A percentile compares a stretch with the other conserved stretches of the same genome.
These are phyloP conservation scores for Diachrysia chrysitis DNA, from an alignment of 2,888 invertebrate species.

Conservation along the genomic window DNA sequence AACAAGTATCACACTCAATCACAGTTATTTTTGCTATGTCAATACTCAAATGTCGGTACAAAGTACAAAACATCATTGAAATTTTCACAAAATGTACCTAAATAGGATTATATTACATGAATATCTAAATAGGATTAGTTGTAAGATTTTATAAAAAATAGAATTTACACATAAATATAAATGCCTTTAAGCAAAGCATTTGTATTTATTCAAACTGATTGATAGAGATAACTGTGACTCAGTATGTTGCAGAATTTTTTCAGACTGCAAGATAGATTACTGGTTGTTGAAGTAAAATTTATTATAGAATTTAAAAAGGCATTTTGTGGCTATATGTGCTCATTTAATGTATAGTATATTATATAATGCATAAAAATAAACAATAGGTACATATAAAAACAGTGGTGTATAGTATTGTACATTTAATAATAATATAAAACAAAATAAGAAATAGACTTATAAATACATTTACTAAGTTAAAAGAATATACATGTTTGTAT, in stretches of 20 bases:
- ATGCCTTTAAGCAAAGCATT: too few relatives aligned
- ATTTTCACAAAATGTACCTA: too few relatives aligned
- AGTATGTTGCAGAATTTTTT: not conserved
- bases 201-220: too few relatives aligned
- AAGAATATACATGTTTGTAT: slow-evolving; percentile 54
- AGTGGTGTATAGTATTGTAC: slow-evolving; percentile 64
- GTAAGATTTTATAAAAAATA: too few relatives aligned
- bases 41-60: too few relatives aligned
- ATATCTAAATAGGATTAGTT: too few relatives aligned
- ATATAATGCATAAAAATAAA: slow-evolving; percentile 25
- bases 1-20: too few relatives aligned
- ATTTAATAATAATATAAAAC: slow-evolving; percentile 60
- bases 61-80: too few relatives aligned
- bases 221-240: too few relatives aligned
- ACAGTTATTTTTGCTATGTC: too few relatives aligned
- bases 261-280: not conserved
- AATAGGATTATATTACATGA: too few relatives aligned
- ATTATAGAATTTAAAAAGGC: slow-evolving; percentile 12
- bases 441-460: slow-evolving; percentile 76
- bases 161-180: too few relatives aligned
- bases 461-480: slow-evolving; percentile 75
- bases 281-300: not conserved
- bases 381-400: slow-evolving; percentile 54
- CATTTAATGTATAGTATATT: slow-evolving; percentile 36
- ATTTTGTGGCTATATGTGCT: slow-evolving; percentile 20